phyloP scores from a whole-genome alignment of 2,797 vertebrate genomes.

The Tangara arthus region DNA sequence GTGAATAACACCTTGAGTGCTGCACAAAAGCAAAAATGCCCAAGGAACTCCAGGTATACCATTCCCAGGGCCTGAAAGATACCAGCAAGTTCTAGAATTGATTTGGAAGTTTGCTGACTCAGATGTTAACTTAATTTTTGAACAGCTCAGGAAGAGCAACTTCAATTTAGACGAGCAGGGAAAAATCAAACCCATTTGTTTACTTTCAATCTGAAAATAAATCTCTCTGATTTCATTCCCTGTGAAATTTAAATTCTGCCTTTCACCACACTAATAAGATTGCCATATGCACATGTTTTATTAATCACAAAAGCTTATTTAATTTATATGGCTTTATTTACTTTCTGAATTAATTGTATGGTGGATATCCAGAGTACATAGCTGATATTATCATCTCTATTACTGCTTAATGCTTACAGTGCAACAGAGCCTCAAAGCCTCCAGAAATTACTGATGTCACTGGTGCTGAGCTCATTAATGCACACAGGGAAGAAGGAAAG shows the following conservation, averaged over 20 bases:
- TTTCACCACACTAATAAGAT: conserved; percentile 22
- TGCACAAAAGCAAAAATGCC: background rate
- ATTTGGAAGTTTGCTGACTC: background rate
- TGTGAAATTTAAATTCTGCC: conserved; percentile 1
- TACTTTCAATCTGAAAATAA: conserved; percentile 43
- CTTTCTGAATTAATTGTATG: conserved; percentile 43
- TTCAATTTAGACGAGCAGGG: background rate
- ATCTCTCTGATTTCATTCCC: background rate
- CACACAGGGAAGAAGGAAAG: background rate
- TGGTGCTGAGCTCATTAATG: background rate
- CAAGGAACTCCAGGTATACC: background rate
- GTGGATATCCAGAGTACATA: background rate
- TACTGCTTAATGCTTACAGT: background rate
- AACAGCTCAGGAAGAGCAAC: background rate
- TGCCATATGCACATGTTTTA: conserved; percentile 18
- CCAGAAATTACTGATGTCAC: background rate
- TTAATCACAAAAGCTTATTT: conserved; percentile 26
- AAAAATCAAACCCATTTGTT: conserved; percentile 22
- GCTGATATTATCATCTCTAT: background rate
- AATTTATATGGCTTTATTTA: conserved; percentile 24
- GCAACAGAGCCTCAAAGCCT: background rate
- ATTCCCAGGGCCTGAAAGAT: background rate
- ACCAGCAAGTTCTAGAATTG: background rate
- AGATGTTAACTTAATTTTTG: background rate
- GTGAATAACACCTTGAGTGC: background rate